Base-by-base conservation (phyloP, 1,140 invertebrate species). In the Dendroctonus valens region DNA sequence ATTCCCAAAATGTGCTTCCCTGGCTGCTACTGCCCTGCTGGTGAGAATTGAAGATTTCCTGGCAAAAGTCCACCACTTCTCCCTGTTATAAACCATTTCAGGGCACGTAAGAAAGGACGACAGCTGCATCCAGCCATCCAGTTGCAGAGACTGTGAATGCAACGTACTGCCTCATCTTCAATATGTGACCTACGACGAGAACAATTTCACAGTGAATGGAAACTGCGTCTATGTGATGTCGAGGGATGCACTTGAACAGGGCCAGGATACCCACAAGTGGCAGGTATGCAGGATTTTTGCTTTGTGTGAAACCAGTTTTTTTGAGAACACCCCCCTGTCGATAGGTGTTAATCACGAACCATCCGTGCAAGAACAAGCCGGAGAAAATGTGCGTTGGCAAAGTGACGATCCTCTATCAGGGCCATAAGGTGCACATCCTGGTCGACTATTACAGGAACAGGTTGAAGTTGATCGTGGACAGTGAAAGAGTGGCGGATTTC, bases 11-110 rank as follows among this genome's bases (percentile, higher is more conserved):
- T 84, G 9, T 93, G 91, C 75, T 90, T 91, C 75, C 83, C 89
- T 0, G 92, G 91, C 41, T 94, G 91, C 77, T 93, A 91, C 77
- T 93, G 91, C 74, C 90, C 91, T 0, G 85, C 89, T 49, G 91
- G 91, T 50, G 42, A 58, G 41, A 48, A 0, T 48, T 11, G 5
- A 48, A 14, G 0, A 48, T 48, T 48, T 14, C 5, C 7, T 48
- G 14, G 5, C 5, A n/a, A 8, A 48, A 48, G 5, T 48, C 8
- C 8, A 46, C 42, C 12, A 11, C 12, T 46, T 46, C n/a, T 46
- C 12, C 4, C 3, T 46, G 8, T 3, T 11, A 2, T 4, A 2
- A 9, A 46, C 42, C 42, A 46, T 57, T 52, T 37, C 41, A 67
- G 65, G 69, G 4, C 83, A 83, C 15, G 87, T 93, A 0, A 80